Evolutionary conservation across 2,888 invertebrate genomes (phyloP).

Genomic region (Galerucella nymphaeae): DNA sequence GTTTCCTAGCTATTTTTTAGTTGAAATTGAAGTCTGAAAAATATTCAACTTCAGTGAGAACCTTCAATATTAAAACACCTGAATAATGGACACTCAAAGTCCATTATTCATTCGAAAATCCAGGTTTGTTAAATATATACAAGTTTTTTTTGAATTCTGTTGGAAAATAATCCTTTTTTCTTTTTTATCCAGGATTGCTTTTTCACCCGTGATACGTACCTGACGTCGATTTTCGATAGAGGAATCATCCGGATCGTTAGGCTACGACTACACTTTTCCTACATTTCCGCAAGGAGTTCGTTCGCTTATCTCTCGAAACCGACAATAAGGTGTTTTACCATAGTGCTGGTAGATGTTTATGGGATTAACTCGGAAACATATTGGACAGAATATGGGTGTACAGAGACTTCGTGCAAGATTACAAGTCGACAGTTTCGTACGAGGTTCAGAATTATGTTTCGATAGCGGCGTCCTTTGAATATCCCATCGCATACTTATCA

Average conservation of each 20-base stretch:
- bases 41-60: too few relatives aligned
- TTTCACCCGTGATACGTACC: conserved; percentile 13
- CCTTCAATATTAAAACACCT: too few relatives aligned
- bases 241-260: conserved; percentile 44
- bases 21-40: too few relatives aligned
- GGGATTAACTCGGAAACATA: conserved; percentile 35
- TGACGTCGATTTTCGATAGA: conserved; percentile 29
- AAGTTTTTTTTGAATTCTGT: neutral
- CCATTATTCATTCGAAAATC: too few relatives aligned
- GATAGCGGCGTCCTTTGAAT: conserved; percentile 1
- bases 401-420: conserved; percentile 34
- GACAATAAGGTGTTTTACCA: conserved; percentile 26
- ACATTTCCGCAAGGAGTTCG: conserved; percentile 43
- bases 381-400: conserved; percentile 34
- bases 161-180: neutral
- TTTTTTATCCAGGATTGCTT: neutral
- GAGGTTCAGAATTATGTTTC: conserved; percentile 12
- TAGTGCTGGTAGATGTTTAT: conserved; percentile 32
- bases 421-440: conserved; percentile 25
- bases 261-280: conserved; percentile 42
- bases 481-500: neutral
- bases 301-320: conserved; percentile 42
- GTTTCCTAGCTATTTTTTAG: too few relatives aligned
- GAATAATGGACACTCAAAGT: too few relatives aligned
- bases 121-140: too few relatives aligned